phyloP scores from a whole-genome alignment of 2,113 vertebrate genomes.

The Ornithorhynchus anatinus region DNA sequence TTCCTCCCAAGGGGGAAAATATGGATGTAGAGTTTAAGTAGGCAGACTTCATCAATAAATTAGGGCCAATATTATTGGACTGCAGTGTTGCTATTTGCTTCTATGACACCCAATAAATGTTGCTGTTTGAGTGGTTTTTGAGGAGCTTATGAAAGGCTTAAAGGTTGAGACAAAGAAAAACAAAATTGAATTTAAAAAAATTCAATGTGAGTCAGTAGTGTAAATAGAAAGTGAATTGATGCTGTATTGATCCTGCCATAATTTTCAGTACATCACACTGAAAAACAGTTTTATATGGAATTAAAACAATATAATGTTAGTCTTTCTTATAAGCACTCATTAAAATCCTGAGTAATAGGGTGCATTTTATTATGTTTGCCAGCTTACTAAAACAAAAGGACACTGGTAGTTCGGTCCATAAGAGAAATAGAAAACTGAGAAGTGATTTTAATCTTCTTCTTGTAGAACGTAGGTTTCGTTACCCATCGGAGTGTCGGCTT shows the following conservation, averaged over 20 bases:
- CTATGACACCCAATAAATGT: background rate
- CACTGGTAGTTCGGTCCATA: no score
- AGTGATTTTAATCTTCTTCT: no score
- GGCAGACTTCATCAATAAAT: constrained; percentile 26
- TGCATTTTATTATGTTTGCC: no score
- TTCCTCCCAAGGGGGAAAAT: constrained; percentile 5
- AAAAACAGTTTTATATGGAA: background rate
- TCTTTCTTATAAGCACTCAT: no score
- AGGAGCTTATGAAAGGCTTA: background rate
- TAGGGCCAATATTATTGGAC: background rate
- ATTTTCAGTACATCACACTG: background rate
- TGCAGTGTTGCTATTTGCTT: constrained; percentile 6
- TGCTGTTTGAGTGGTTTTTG: constrained; percentile 6
- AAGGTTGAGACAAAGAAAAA: background rate
- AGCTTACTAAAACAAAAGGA: no score
- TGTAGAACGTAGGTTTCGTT: no score
- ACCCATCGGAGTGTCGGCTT: no score
- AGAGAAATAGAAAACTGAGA: no score
- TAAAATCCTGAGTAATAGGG: no score
- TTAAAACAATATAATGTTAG: no score
- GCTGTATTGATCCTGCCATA: background rate
- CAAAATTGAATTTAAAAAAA: constrained; percentile 9
- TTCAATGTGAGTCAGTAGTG: background rate
- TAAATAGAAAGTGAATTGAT: background rate
- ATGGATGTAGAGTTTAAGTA: constrained; percentile 15